Base-by-base conservation (phyloP, 2,888 invertebrate genomes). In the Chymomyza caudatula region DNA sequence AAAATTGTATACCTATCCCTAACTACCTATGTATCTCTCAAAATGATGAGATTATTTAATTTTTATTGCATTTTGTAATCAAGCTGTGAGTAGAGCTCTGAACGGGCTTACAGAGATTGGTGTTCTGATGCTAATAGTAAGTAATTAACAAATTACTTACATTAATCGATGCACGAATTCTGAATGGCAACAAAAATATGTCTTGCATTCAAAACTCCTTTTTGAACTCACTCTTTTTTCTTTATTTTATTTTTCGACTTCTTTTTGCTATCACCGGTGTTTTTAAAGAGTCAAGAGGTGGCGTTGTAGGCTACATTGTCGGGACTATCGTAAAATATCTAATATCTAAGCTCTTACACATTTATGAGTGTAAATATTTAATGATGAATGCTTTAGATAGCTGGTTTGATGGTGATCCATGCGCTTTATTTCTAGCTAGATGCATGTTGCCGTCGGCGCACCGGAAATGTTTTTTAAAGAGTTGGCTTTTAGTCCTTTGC, bases 351-450 rank as follows among this genome's bases (percentile, higher is more conserved):
- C 83, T 81, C 85, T 83, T 77, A 81, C 85, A 81, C 85, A 83
- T 83, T 83, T 84, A 83, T 83, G 84, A 83, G 84, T 83, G 78
- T 83, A 81, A 84, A 84, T 84, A 81, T 84, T 84, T 84, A 85
- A 84, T 84, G 81, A 80, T 66, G 73, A 67, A 70, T 83, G 65
- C 75, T 63, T 63, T 65, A 19, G 47, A 47, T 47, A 4, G 29
- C 49, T 58, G 71, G 56, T 55, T 65, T 63, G 60, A 59, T 47
- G 15, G 17, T n/a, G 44, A 52, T 56, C 29, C 15, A 57, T 63
- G 63, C 69, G 69, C 57, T 8, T 11, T 52, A 8, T 37, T 23
- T 56, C 55, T 67, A 68, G 52, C 57, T 56, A 69, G 69, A 68
- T 65, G 52, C 65, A 69, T 56, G 61, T 49, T 61, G 37, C 42